Evolutionary conservation across 2,888 invertebrate genomes (phyloP).

Genomic region (Syritta pipiens): DNA sequence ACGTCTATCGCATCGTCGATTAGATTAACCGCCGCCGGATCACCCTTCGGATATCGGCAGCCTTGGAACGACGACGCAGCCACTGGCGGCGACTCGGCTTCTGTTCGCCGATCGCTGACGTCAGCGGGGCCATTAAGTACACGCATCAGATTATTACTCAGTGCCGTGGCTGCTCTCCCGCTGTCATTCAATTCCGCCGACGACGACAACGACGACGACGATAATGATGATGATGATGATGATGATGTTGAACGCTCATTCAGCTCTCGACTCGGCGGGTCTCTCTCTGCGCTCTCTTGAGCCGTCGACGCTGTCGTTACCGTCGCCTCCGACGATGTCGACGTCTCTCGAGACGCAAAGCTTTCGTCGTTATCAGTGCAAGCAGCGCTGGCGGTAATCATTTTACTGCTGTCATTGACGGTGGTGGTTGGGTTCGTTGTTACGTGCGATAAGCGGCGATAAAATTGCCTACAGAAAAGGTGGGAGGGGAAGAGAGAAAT

Average conservation of each 20-base stretch:
- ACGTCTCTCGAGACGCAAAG: too few relatives aligned
- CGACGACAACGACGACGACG: not conserved
- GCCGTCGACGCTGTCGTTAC: not conserved
- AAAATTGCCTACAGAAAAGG: constrained; percentile 47
- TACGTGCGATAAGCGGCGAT: constrained; percentile 51
- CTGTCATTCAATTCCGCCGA: constrained; percentile 44
- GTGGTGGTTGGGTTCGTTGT: not conserved
- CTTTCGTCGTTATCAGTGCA: constrained; percentile 47
- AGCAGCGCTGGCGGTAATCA: constrained; percentile 20
- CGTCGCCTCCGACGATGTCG: not conserved
- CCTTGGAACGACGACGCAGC: constrained; percentile 2
- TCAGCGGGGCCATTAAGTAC: constrained; percentile 50
- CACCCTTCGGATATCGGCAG: not conserved
- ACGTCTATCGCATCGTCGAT: constrained; percentile 45
- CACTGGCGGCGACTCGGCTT: constrained; percentile 12
- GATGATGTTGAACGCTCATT: constrained; percentile 6
- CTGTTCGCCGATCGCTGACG: constrained; percentile 39
- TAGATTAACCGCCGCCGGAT: constrained; percentile 41
- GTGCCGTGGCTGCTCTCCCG: constrained; percentile 11
- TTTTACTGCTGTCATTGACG: constrained; percentile 33
- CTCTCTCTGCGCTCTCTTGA: constrained; percentile 11
- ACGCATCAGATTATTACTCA: constrained; percentile 38
- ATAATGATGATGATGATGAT: not conserved
- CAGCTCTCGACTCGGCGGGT: not conserved
- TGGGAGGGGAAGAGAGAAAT: too few relatives aligned